Conservation (phyloP, 2,113 vertebrate species). For the Morone saxatilis region DNA sequence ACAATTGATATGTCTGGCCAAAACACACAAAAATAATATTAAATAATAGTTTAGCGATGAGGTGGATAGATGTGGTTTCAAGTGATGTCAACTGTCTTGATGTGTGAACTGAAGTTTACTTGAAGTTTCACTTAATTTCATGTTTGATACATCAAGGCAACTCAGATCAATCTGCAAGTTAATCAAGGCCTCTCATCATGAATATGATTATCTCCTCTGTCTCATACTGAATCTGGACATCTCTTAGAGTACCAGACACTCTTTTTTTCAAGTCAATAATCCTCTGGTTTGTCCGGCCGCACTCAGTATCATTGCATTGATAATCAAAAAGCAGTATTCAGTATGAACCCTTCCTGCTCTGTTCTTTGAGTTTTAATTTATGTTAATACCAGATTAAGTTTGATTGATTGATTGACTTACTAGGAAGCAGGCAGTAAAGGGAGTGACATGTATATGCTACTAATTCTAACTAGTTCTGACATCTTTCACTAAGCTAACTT, state of each 20-base stretch:
- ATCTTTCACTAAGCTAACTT: too few relatives aligned
- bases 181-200: conserved; percentile 29
- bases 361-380: conserved; percentile 10
- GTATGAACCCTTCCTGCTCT: not conserved
- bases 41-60: not conserved
- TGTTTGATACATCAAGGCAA: conserved; percentile 27
- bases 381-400: not conserved
- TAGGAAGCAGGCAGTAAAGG: too few relatives aligned
- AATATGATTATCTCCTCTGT: conserved; percentile 23
- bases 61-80: not conserved
- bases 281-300: not conserved
- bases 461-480: too few relatives aligned
- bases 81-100: not conserved
- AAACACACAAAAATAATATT: not conserved
- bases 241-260: conserved; percentile 24
- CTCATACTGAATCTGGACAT: conserved; percentile 15
- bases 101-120: conserved; percentile 20
- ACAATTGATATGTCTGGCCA: not conserved
- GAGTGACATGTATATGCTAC: too few relatives aligned
- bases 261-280: conserved; percentile 16
- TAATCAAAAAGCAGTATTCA: conserved; percentile 29
- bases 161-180: conserved; percentile 40
- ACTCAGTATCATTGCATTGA: not conserved
- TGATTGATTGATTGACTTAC: too few relatives aligned
- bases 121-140: conserved; percentile 26